Evolutionary conservation across 2,113 vertebrate genomes (phyloP), one percentile per base, ranked within the genome.

Genomic region (Eclectus roratus): DNA sequence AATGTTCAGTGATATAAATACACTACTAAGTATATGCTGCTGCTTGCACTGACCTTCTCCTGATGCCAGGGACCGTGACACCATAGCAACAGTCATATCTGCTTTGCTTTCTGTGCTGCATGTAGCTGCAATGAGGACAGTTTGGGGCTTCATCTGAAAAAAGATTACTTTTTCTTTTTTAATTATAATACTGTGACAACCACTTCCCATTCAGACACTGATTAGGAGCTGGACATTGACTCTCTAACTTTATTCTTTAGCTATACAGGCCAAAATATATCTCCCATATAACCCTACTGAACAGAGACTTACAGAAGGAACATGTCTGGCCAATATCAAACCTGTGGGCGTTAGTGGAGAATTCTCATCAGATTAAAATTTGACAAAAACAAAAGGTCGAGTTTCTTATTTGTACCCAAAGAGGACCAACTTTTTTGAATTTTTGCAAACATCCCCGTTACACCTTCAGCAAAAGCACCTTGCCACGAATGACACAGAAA

Each of bases 21-120:
- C 8, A 3, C 23, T 5, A 43, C 31, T 8, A 19, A 66, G 8
- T 11, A 9, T 6, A 4, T 4, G 7, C 39, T 73, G 52, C 46
- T 8, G 8, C n/a, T 60, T 17, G 61, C 61, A 12, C 35, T 8
- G 47, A 27, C 46, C 63, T 61, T 61, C 46, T 53, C 33, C 63
- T 55, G 41, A 6, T 47, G 6, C 27, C n/a, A 7, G 13, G 14
- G 17, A 23, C 35, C 61, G 47, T 17, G 17, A 17, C 47, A 14
- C 39, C 4, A 1, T 60, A 31, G 19, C 4, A 4, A 24, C 28
- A n/a, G 41, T 18, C 3, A 0, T 27, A 58, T 28, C 58, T 5
- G 20, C 31, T 64, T 39, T 6, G 2, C 28, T 72, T 35, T 43
- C 27, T 18, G 17, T 1, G 6, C 61, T 29, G 86, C 31, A 16